Evolutionary conservation across 2,113 vertebrate species (phyloP), one percentile per base, ranked within the genome.

Genomic region (Ictalurus furcatus): DNA sequence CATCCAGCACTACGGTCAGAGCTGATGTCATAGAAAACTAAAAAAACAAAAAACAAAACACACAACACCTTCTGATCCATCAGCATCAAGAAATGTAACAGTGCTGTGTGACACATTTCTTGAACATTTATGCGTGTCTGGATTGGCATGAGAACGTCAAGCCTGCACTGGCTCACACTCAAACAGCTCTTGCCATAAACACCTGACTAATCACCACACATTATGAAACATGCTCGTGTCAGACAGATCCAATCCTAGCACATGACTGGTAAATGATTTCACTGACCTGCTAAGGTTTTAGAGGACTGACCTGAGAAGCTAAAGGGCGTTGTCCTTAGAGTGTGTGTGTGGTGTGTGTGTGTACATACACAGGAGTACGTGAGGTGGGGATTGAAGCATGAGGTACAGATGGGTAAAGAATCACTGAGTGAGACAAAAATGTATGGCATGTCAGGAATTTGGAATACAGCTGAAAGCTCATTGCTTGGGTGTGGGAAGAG

Each of bases 361-460:
- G 13, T n/a, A 6, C 25, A n/a, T 14, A 5, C 40, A 76, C 37
- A 44, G 0, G 0, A 21, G 30, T 56, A 63, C 25, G n/a, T 30
- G 54, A 85, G 52, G n/a, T 84, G 65, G 17, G 80, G 25, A 13
- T 37, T 74, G 23, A 63, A 52, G 59, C n/a, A 71, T 4, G 40
- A 79, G 44, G 73, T 74, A 65, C n/a, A 65, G 30, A 30, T 81
- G 85, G 73, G 63, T 87, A 65, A 65, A 87, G 28, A 17, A 30
- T 28, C 28, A 52, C 8, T 2, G 23, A 48, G 1, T 23, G 21
- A 34, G 37, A 73, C 30, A 40, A 74, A 71, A 84, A 83, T 88
- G 76, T 48, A 44, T 67, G 90, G 86, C 81, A 91, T 89, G 86
- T 59, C 28, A 58, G 48, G 84, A 17, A 90, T 88, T 88, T 58